Evolutionary conservation across 2,888 invertebrate genomes (phyloP).

Genomic region (Anarsia innoxiella): DNA sequence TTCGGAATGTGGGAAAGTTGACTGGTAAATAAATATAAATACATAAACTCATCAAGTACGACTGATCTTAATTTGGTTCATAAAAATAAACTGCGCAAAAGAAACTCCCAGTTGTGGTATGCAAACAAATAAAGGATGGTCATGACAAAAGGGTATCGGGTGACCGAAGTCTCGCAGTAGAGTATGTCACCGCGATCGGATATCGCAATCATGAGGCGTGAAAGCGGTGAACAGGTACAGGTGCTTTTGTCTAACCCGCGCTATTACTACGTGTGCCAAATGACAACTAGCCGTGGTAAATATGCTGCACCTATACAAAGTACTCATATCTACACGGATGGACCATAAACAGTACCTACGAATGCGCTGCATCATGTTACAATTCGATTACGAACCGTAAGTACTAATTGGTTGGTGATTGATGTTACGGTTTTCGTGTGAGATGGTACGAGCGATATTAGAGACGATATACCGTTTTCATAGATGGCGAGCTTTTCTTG

Average conservation of each 20-base stretch:
- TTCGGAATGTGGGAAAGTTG: no score
- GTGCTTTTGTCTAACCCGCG: constrained; percentile 56
- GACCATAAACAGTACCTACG: no score
- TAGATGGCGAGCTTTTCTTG: constrained; percentile 70
- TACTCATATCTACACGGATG: constrained; percentile 28
- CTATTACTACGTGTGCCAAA: constrained; percentile 57
- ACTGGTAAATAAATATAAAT: no score
- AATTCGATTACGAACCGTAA: constrained; percentile 29
- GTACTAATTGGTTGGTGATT: constrained; percentile 5
- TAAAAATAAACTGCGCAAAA: constrained; percentile 13
- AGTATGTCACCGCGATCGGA: constrained; percentile 54
- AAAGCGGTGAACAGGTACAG: constrained; percentile 50
- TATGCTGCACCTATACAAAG: constrained; percentile 32
- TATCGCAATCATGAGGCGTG: constrained; percentile 57
- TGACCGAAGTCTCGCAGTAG: constrained; percentile 28
- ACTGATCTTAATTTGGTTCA: no score
- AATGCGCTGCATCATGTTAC: constrained; percentile 21
- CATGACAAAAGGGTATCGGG: constrained; percentile 34
- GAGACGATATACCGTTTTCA: constrained; percentile 60
- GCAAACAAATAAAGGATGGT: constrained; percentile 27
- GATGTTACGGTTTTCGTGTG: constrained; percentile 2
- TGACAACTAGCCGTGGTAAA: constrained; percentile 62
- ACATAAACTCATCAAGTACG: no score
- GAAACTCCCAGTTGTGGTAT: constrained; percentile 20
- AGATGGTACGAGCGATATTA: no score